Base-by-base conservation (phyloP, 2,888 invertebrate genomes). In the Sclerodermus sp. region DNA sequence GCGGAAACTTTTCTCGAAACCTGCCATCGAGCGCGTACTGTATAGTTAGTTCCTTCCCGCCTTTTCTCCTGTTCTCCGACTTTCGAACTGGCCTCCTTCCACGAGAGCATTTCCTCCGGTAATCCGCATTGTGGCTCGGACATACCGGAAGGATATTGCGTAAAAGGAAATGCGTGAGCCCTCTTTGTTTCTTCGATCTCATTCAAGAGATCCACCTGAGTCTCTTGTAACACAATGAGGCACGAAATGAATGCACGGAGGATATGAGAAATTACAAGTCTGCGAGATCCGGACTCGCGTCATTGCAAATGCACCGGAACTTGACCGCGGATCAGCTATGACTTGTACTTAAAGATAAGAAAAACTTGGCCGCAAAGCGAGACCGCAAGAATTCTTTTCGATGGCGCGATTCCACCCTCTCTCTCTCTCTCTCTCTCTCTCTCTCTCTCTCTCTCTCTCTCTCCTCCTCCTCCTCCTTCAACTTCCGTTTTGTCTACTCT, bases 131-230 rank as follows among this genome's bases (percentile, higher is more conserved):
- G 23, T 23, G 23, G 23, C 23, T 23, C 8, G 23, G 23, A 23
- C 3, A 52, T 65, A 66, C 71, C 73, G 74, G 74, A 74, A 74
- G 74, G 74, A 74, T 72, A 65, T 74, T 74, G 69, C 73, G 67
- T 65, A 74, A 74, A 62, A 72, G 74, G 74, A 74, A 72, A 62
- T 71, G 70, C 71, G 68, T 67, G 68, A 55, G 62, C 54, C 4
- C 34, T 12, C 13, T 34, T 12, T n/a, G n/a, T 34, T 13, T 8
- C 23, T 23, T 23, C 23, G 8, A 5, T 42, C 50, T 55, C 56
- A 58, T 42, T 57, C 47, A 47, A 41, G 46, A 43, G 52, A 46
- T 44, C 39, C 46, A 42, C 47, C 45, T 38, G 40, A 42, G 15
- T 32, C 10, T 12, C 16, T n/a, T 5, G 15, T 10, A 6, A 14